phyloP scores from a whole-genome alignment of 1,140 invertebrate species.

The Bombus confusus region DNA sequence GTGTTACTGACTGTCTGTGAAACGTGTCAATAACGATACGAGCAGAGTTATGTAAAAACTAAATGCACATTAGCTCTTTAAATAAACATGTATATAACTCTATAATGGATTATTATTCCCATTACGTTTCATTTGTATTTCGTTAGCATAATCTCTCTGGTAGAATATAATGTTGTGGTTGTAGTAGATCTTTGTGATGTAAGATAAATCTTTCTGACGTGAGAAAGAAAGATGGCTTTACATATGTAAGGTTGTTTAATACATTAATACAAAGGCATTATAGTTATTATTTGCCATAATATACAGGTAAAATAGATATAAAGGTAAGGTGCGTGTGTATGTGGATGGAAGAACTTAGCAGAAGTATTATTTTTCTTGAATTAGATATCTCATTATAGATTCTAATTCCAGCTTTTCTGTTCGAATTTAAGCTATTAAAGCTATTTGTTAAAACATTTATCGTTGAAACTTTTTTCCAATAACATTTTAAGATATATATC shows the following conservation, averaged over 20 bases:
- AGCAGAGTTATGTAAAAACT: conserved; percentile 23
- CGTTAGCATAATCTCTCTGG: neutral
- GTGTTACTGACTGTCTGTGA: conserved; percentile 15
- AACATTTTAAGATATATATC: too few species aligned
- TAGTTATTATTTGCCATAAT: neutral
- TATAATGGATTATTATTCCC: neutral
- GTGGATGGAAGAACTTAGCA: too few species aligned
- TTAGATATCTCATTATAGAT: too few species aligned
- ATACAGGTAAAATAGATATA: neutral
- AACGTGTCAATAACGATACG: neutral
- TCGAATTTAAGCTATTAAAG: too few species aligned
- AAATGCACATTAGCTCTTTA: conserved; percentile 16
- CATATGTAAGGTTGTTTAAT: neutral
- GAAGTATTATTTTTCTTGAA: too few species aligned
- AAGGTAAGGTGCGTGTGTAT: too few species aligned
- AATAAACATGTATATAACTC: conserved; percentile 39
- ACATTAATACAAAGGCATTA: neutral
- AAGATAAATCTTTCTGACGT: neutral
- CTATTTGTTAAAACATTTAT: too few species aligned
- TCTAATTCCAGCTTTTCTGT: too few species aligned
- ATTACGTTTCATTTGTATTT: neutral
- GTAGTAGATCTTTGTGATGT: neutral
- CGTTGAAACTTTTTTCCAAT: too few species aligned
- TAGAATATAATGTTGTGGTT: too few species aligned
- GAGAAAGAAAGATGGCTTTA: neutral